Base-by-base conservation (phyloP, 37 sponge, comb jelly and placozoan species). In the Theonella swinhoei region DNA sequence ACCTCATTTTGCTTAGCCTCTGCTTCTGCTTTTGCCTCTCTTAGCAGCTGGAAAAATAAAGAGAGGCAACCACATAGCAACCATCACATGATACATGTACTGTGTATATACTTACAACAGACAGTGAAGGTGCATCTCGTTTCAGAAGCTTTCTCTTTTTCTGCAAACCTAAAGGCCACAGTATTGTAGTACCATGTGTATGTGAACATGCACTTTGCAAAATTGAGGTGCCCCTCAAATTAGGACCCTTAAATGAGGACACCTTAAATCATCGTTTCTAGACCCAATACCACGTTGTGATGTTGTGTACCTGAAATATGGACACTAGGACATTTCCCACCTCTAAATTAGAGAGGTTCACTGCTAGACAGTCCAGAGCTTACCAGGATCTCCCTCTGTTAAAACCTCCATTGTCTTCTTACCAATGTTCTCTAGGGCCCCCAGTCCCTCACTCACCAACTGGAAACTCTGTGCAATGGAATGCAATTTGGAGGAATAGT, bases 331-430 rank as follows among this genome's bases (percentile, higher is more conserved):
- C n/a, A n/a, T n/a, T n/a, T n/a, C n/a, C n/a, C n/a, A n/a, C n/a
- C n/a, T n/a, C n/a, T n/a, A n/a, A n/a, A n/a, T n/a, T n/a, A n/a
- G n/a, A n/a, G n/a, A n/a, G n/a, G n/a, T n/a, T n/a, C n/a, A n/a
- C n/a, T n/a, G n/a, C n/a, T n/a, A n/a, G n/a, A n/a, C n/a, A n/a
- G n/a, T n/a, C n/a, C n/a, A n/a, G n/a, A n/a, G 7, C 68, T 64
- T 4, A 92, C 96, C 96, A 67, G 95, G 92, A 65, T 97, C 97
- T 69, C 93, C 93, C 61, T 97, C 97, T 17, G 97, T 84, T 1
- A 97, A 35, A 0, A 97, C 76, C 23, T 89, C 88, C 85, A 94
- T 92, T 19, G 97, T 97, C 81, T 97, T 97, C 83, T 89, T 91
- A 19, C 97, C 97, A 59, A 97, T 24, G 4, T 37, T 85, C 76